These are phyloP conservation scores for Scaptomyza tumidula DNA, from an alignment of 2,888 invertebrate species.

Conservation along the genomic window DNA sequence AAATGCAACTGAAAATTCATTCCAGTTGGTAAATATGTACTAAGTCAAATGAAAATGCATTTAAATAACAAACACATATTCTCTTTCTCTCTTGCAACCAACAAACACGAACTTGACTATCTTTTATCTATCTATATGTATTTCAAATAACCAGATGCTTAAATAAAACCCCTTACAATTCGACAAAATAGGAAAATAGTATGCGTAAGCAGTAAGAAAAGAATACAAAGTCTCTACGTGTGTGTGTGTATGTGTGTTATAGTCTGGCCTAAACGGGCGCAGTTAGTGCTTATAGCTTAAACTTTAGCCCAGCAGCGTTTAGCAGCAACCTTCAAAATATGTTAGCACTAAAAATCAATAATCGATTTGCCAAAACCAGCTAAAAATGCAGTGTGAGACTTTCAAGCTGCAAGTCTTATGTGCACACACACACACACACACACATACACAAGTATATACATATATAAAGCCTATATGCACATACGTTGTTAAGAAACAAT, in stretches of 20 bases:
- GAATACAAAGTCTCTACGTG: not conserved
- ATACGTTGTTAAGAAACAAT: conserved; percentile 17
- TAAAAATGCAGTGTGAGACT: conserved; percentile 44
- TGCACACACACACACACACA: conserved; percentile 13
- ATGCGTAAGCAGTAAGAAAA: conserved; percentile 6
- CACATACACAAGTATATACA: conserved; percentile 2
- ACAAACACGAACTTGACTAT: not conserved
- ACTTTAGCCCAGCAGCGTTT: conserved; percentile 38
- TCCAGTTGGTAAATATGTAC: not conserved
- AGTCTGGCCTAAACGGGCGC: conserved; percentile 28
- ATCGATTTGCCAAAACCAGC: conserved; percentile 59
- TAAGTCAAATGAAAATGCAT: conserved; percentile 16
- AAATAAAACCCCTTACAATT: conserved; percentile 23
- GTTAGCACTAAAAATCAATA: conserved; percentile 65
- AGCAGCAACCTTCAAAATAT: conserved; percentile 61
- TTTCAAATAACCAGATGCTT: conserved; percentile 10
- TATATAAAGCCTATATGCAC: conserved; percentile 6
- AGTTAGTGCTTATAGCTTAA: conserved; percentile 25
- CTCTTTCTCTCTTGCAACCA: conserved; percentile 2
- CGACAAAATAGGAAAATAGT: conserved; percentile 1
- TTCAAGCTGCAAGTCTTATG: conserved; percentile 18
- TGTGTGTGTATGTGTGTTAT: not conserved
- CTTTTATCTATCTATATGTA: conserved; percentile 1
- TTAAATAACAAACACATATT: conserved; percentile 18
- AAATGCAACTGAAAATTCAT: no score